phyloP scores from a whole-genome alignment of 2,797 vertebrate genomes.

The Vultur gryphus region DNA sequence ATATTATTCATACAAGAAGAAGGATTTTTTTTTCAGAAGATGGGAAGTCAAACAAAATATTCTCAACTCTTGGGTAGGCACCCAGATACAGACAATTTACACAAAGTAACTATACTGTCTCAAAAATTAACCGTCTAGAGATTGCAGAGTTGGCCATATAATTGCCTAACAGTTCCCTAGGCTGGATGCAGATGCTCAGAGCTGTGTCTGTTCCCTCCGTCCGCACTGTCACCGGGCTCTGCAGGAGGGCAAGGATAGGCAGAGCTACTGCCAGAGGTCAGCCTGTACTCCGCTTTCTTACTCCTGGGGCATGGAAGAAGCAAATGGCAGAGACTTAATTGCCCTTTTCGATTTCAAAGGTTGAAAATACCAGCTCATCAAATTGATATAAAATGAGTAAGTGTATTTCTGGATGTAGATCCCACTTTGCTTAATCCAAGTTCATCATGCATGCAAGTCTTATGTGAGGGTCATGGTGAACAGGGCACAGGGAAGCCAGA shows the following conservation, averaged over 20 bases:
- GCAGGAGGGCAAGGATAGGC: not conserved
- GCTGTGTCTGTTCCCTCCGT: not conserved
- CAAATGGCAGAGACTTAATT: not conserved
- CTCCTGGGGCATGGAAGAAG: not conserved
- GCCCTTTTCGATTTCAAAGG: not conserved
- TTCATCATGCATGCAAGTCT: not conserved
- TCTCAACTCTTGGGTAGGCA: not conserved
- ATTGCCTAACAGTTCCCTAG: not conserved
- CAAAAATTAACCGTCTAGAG: not conserved
- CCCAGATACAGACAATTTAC: not conserved
- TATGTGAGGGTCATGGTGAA: not conserved
- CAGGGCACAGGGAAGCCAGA: not conserved
- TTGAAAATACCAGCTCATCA: not conserved
- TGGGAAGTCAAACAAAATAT: not conserved
- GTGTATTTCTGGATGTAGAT: not conserved
- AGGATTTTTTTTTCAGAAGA: not conserved
- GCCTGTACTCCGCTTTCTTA: not conserved
- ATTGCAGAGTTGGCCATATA: not conserved
- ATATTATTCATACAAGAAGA: not conserved
- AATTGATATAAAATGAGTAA: not conserved
- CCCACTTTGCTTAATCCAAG: not conserved
- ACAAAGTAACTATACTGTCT: not conserved
- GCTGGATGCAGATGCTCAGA: not conserved
- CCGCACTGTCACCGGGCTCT: accelerated
- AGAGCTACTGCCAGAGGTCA: not conserved